Base-by-base conservation (phyloP, 2,888 invertebrate genomes). In the Sarcophaga variegata region DNA sequence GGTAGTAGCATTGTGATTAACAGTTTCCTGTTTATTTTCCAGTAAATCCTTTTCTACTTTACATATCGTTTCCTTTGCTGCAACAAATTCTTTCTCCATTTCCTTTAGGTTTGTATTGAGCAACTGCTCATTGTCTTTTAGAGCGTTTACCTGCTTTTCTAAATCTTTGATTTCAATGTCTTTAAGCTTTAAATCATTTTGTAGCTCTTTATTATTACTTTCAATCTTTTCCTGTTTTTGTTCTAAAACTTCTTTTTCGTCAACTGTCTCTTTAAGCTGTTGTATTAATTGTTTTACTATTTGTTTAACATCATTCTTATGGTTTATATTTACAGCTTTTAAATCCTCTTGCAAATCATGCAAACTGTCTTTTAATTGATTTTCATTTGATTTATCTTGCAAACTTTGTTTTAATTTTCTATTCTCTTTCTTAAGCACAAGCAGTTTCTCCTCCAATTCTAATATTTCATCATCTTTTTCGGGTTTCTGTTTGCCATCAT, bases 391-490 rank as follows among this genome's bases (percentile, higher is more conserved):
- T 10, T n/a, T 74, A 20, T 81, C 80, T 71, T 85, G 74, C 14
- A 84, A 45, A 14, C 20, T n/a, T 25, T 92, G 89, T 81, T 91
- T 91, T n/a, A 91, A 70, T 22, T 78, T 81, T 14, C 90, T 89
- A 90, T 94, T 94, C 81, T 93, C 93, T 71, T 91, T 91, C 88
- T 92, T 92, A 14, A 93, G 86, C 75, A 93, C 92, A 54, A 94
- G 88, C 25, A 93, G 88, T 89, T 92, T 93, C 76, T 93, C 91
- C 89, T 92, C 93, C 37, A 93, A 90, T 79, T 89, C 90, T n/a
- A 93, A 87, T 10, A 90, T 90, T 89, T 91, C 91, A 89, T 91
- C 90, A 78, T 91, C 90, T 79, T 88, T 89, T 81, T 89, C 87
- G 1, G 20, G 20, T 59, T 66, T 82, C 62, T 88, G 83, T 37